Base-by-base conservation (phyloP, 2,113 vertebrate species). In the Butorides virescens region DNA sequence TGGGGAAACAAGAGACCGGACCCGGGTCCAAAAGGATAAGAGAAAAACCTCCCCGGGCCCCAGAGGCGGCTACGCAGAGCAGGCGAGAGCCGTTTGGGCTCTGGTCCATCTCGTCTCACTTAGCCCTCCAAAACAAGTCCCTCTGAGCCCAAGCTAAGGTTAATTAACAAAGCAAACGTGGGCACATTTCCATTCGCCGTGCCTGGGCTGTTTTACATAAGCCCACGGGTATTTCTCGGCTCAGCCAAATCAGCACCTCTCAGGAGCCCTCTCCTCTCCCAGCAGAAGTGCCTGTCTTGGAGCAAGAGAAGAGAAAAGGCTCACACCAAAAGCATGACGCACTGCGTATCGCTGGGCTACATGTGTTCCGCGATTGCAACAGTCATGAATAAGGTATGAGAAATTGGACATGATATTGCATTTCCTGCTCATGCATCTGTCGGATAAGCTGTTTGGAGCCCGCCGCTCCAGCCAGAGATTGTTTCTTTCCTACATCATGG, bases 371-470 rank as follows among this genome's bases (percentile, higher is more conserved):
- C 0, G 52, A 93, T 73, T 1, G 58, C 96, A 96, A 55, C 86
- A 85, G 70, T 93, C 96, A 96, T 39, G 89, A 92, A 29, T 39
- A 82, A 89, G 91, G 91, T 79, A 85, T 95, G 95, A 97, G 95
- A 86, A 93, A 92, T 90, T 92, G 96, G 95, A 97, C 95, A 95
- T 86, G 86, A 86, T 90, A 18, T 16, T 95, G 97, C 87, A 95
- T 96, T 97, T 97, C 97, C 97, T 95, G 74, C 89, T 95, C 94
- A 0, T 77, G 94, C 92, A 92, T 97, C 95, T 95, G 94, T 88
- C 14, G 62, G 89, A 79, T 70, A 74, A 96, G 91, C 92, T 59
- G 66, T 25, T 90, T 39, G 91, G 89, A 96, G 92, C 91, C 89
- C 5, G 9, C n/a, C 1, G 12, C 66, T 85, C 87, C 74, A 55